Percentiles rank a stretch among this genome's conserved stretches.
These are phyloP conservation scores for Bolinopsis microptera DNA, from an alignment of 37 sponge, comb jelly and placozoan genomes.

Conservation along the genomic window DNA sequence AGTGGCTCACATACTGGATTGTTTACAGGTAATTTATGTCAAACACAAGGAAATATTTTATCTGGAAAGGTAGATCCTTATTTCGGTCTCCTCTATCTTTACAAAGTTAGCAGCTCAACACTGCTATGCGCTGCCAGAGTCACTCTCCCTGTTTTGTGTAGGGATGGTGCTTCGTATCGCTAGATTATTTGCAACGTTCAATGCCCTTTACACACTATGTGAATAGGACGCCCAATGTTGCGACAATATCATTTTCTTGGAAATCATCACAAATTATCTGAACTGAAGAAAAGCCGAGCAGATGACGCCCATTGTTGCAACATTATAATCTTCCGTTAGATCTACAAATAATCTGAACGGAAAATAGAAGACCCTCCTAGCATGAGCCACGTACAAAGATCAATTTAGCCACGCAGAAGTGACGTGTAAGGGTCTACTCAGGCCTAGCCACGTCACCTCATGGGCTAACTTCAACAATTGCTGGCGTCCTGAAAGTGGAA, in stretches of 20 bases:
- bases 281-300: not conserved
- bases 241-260: too few species aligned
- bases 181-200: not conserved
- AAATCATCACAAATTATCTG: not conserved
- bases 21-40: conserved; percentile 33
- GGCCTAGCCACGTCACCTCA: too few species aligned
- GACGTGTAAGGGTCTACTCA: too few species aligned
- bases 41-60: conserved; percentile 21
- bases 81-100: not conserved
- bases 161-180: not conserved
- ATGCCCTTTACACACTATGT: not conserved
- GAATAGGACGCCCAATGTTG: not conserved
- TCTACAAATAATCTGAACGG: too few species aligned
- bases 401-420: too few species aligned
- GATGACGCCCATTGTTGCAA: too few species aligned
- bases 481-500: too few species aligned
- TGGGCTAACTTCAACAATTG: too few species aligned
- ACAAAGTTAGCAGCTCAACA: conserved; percentile 50
- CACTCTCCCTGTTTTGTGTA: not conserved
- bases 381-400: too few species aligned
- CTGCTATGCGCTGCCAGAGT: conserved; percentile 32
- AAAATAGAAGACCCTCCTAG: too few species aligned
- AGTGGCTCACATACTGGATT: conserved; percentile 65
- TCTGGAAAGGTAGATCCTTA: not conserved
- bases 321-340: too few species aligned